Evolutionary conservation across 2,113 vertebrate species (phyloP), one percentile per base, ranked within the genome.

Genomic region (Urocitellus parryii): DNA sequence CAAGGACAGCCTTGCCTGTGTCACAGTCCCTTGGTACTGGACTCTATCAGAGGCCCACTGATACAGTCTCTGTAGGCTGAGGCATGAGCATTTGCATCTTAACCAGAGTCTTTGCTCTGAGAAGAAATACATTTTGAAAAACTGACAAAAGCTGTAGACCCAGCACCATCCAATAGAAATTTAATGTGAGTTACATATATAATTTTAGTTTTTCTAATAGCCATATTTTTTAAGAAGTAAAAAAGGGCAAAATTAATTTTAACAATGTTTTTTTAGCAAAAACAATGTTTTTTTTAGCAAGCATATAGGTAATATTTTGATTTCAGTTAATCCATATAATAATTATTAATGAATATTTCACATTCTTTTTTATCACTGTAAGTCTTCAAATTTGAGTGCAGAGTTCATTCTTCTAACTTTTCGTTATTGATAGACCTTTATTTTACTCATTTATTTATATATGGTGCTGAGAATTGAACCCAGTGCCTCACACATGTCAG

Each of bases 151-250:
- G n/a, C 14, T n/a, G 24, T 45, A 73, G 77, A 81, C 29, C 51
- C 58, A 56, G 14, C n/a, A 24, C 65, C 11, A 78, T 48, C 34
- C 81, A 45, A 42, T 0, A 61, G 84, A 95, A 92, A 73, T 63
- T 42, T 13, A 94, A 63, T 6, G 1, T 17, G 32, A 80, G 29
- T n/a, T 27, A 63, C 10, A 6, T 32, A 48, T 1, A 4, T 56
- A 37, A 68, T 76, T 91, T 80, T 86, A 32, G 29, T 32, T 86
- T 95, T 92, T 77, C 67, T 91, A 88, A 67, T 56, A 85, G 22
- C 13, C 20, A 39, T 93, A 67, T 74, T 76, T 79, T 78, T 91
- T 27, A 80, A 72, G 81, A 88, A 90, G 42, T 39, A 79, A 95
- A 95, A 65, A 87, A 89, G 10, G 7, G 7, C 74, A 20, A 63